Evolutionary conservation across 2,888 invertebrate species (phyloP), one percentile per base, ranked within the genome.

Genomic region (Cantharis nigra): DNA sequence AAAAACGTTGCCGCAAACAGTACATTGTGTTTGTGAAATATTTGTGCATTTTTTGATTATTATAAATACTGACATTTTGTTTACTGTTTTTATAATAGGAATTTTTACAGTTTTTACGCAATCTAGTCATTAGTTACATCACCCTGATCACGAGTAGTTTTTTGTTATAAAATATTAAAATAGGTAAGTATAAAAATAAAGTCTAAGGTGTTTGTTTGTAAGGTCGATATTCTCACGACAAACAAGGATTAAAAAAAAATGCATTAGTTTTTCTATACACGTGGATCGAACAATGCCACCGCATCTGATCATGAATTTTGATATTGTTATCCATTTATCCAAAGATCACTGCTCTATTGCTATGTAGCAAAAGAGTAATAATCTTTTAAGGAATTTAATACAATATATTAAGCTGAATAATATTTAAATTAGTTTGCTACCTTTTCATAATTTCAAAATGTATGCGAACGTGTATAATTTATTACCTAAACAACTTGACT

Each of bases 191-290:
- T n/a, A 33, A 33, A 33, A 33, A 26, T 49, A 4, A 49, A 49
- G 7, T 49, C 2, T 49, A n/a, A n/a, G 49, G 49, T 49, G n/a
- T 49, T 49, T 49, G 33, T 65, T 65, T 67, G 13, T 20, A 70
- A 75, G 75, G 75, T 75, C 75, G 75, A 70, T 20, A 75, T 75
- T 70, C 75, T 63, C 14, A 20, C n/a, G n/a, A 67, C 65, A 67
- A 67, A 26, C 23, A 23, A 67, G 26, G 18, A 67, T 28, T 14
- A 16, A 69, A 18, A 69, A 20, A 30, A 26, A 16, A 63, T 69
- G n/a, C 11, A 75, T 71, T 75, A 63, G 10, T 63, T 75, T 74
- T 75, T 75, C 75, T 67, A 65, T 75, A 16, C 75, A 75, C 75
- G 75, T 75, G 28, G 65, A 33, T 10, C 62, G 75, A 70, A 75